Evolutionary conservation across 2,888 invertebrate species (phyloP), one percentile per base, ranked within the genome.

Genomic region (Drosophila helvetica): DNA sequence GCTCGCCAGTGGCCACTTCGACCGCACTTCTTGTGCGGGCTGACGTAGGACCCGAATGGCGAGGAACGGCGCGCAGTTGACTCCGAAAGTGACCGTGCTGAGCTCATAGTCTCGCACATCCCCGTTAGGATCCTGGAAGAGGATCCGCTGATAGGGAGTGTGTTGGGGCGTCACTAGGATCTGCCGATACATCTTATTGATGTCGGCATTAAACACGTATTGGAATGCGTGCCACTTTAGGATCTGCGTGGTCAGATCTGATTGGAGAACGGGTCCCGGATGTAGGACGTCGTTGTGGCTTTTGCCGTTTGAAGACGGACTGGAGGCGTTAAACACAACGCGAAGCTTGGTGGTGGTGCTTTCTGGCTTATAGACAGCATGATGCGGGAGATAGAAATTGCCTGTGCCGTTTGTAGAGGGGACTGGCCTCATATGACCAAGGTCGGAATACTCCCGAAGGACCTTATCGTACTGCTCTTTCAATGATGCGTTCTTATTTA

Each of bases 161-260:
- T 53, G 45, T 3, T 46, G 19, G 6, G 22, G 15, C 25, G 30
- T 38, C 6, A 61, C 53, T 17, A 15, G 8, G 25, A 53, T 46
- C 9, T 53, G 46, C 1, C 47, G 17, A 19, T 52, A 45, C 52
- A 60, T 53, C n/a, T 60, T 52, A 7, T 30, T 46, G 2, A 30
- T 30, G 30, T 30, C 30, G 30, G 30, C 9, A 30, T 30, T 30
- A 3, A 18, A 30, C 0, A 3, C 30, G 8, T 30, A 30, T 9
- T 9, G 30, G 30, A 30, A 30, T 3, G 9, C 27, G 9, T 2
- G 27, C 27, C 27, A 27, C 27, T 27, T 27, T 2, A 27, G 8
- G 27, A 27, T 46, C n/a, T 46, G 18, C 17, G 18, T 10, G 18
- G 18, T 17, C 17, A 18, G 4, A 18, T 46, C 17, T 1, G 46